These are phyloP conservation scores for Caenorhabditis sulstoni DNA, from an alignment of 2,888 invertebrate genomes.

Conservation along the genomic window DNA sequence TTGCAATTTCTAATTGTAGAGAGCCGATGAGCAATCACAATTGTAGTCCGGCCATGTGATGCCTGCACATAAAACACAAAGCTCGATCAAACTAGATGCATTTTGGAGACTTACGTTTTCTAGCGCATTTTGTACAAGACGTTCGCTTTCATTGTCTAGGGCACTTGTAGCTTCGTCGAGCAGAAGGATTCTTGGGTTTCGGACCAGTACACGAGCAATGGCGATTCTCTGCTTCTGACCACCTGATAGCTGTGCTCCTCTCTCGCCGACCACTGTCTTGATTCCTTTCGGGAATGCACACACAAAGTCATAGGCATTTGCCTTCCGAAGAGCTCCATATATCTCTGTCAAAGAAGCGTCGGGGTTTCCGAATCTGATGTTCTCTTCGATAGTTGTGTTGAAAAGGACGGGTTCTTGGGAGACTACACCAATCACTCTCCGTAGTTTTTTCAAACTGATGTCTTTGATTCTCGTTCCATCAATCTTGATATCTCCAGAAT, in stretches of 20 bases:
- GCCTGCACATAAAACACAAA: conserved; percentile 75
- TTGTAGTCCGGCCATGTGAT: conserved; percentile 81
- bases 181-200: conserved; percentile 59
- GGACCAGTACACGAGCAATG: conserved; percentile 64
- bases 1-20: conserved; percentile 83
- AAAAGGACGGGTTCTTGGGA: conserved; percentile 84
- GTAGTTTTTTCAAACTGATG: conserved; percentile 82
- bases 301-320: conserved; percentile 82
- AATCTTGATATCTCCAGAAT: conserved; percentile 77
- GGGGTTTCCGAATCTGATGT: conserved; percentile 81
- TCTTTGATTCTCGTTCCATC: conserved; percentile 81
- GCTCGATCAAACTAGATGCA: not conserved
- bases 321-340: conserved; percentile 76
- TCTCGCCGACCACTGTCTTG: conserved; percentile 81
- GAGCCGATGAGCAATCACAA: conserved; percentile 82
- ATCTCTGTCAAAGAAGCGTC: conserved; percentile 65
- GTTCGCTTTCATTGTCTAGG: conserved; percentile 72
- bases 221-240: conserved; percentile 80
- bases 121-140: conserved; percentile 82
- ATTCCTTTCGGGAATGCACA: conserved; percentile 81
- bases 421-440: conserved; percentile 81
- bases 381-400: conserved; percentile 83
- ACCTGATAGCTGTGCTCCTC: conserved; percentile 82
- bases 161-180: conserved; percentile 67
- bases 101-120: conserved; percentile 81